A percentile compares a stretch with the other conserved stretches of the same genome.
These are phyloP conservation scores for Equus przewalskii DNA, from an alignment of 2,113 vertebrate genomes.

Conservation along the genomic window DNA sequence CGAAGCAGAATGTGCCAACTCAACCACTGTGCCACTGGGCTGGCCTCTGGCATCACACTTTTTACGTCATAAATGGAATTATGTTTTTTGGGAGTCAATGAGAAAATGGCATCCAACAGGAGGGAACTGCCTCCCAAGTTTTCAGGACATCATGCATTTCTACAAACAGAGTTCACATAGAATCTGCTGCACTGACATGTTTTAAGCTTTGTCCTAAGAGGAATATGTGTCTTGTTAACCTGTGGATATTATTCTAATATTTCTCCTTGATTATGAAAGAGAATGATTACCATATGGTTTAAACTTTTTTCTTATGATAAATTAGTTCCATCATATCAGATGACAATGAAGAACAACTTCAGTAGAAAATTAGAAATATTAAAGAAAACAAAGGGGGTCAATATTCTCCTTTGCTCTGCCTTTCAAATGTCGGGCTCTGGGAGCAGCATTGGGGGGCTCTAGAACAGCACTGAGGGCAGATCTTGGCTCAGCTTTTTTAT, in stretches of 20 bases:
- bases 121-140: neutral
- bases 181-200: fast-evolving
- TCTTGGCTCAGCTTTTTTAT: fast-evolving
- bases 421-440: conserved; percentile 24
- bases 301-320: neutral
- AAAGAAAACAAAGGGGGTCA: conserved; percentile 31
- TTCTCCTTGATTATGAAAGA: neutral
- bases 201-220: neutral
- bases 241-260: neutral
- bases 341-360: neutral
- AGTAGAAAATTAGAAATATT: neutral
- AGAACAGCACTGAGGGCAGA: fast-evolving
- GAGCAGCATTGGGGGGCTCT: fast-evolving
- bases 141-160: neutral
- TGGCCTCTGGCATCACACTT: neutral
- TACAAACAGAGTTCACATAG: neutral
- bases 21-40: too few species aligned
- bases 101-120: neutral
- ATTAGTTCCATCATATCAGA: neutral
- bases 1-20: too few species aligned
- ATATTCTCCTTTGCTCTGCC: conserved; percentile 49
- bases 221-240: neutral
- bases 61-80: neutral
- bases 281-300: neutral
- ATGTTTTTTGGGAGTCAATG: neutral